Percentiles rank a stretch among this genome's conserved stretches.
phyloP scores from a whole-genome alignment of 1,140 invertebrate genomes.

The Eurosta solidaginis region DNA sequence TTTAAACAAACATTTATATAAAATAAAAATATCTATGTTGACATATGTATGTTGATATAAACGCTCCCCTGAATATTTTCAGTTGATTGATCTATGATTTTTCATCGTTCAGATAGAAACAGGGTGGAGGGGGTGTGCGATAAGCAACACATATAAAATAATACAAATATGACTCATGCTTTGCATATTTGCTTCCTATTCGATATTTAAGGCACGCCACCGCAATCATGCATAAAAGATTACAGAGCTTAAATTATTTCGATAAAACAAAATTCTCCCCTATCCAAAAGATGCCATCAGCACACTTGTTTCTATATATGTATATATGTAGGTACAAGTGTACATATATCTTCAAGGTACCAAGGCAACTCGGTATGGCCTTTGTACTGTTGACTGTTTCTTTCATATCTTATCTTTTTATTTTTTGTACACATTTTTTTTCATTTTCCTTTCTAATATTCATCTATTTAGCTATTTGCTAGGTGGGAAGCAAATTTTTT shows the following conservation, averaged over 20 bases:
- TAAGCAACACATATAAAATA: not conserved
- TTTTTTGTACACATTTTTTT: not conserved
- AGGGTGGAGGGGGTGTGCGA: not conserved
- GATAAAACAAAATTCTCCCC: not conserved
- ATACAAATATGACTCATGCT: constrained; percentile 9
- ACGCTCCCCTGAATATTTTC: too few species aligned
- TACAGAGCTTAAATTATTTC: not conserved
- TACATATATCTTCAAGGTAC: not conserved
- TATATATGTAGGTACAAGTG: too few species aligned
- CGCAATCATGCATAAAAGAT: constrained; percentile 1
- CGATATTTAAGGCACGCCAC: not conserved
- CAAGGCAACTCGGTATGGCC: not conserved
- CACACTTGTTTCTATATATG: too few species aligned
- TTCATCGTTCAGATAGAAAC: not conserved
- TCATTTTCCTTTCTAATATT: not conserved
- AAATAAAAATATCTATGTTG: too few species aligned
- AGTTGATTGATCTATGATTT: not conserved
- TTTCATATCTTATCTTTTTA: not conserved
- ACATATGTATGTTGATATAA: too few species aligned
- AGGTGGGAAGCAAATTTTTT: not conserved
- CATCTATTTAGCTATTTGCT: not conserved
- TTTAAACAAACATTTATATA: too few species aligned
- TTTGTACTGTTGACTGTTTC: not conserved
- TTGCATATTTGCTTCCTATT: constrained; percentile 3
- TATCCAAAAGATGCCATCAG: not conserved